These are phyloP conservation scores for Tetheella fluctuosa DNA, from an alignment of 2,888 invertebrate species.

Conservation along the genomic window DNA sequence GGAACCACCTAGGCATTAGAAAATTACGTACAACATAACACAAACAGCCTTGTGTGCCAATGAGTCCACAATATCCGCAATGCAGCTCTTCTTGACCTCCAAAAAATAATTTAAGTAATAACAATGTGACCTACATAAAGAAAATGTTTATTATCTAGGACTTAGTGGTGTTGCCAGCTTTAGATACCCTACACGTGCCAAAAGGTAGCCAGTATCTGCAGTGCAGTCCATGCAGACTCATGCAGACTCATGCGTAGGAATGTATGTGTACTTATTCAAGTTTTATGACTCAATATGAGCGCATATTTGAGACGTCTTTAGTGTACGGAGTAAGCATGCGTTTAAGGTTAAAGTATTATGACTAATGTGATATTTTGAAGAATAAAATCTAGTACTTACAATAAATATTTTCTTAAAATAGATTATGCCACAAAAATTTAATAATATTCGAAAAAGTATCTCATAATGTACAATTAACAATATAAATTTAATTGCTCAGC, in stretches of 20 bases:
- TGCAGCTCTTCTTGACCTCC: slow-evolving; percentile 31
- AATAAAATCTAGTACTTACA: too few species aligned
- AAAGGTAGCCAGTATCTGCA: slow-evolving; percentile 7
- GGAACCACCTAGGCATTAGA: too few species aligned
- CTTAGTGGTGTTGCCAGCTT: slow-evolving; percentile 4
- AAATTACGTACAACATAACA: too few species aligned
- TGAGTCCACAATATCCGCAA: slow-evolving; percentile 22
- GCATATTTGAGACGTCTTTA: background rate
- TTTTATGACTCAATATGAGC: background rate
- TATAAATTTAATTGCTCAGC: too few species aligned
- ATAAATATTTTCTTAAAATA: too few species aligned
- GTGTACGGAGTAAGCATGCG: background rate
- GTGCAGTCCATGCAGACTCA: background rate
- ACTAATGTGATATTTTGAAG: too few species aligned
- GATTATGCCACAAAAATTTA: too few species aligned
- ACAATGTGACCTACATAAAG: slow-evolving; percentile 27
- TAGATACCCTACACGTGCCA: slow-evolving; percentile 5
- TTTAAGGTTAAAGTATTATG: background rate
- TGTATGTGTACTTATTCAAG: background rate
- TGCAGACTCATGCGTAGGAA: background rate
- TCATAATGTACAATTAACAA: too few species aligned
- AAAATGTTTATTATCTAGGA: slow-evolving; percentile 21
- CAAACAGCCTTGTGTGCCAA: slow-evolving; percentile 2
- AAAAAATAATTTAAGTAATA: slow-evolving; percentile 29
- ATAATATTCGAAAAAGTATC: too few species aligned